Base-by-base conservation (phyloP, 2,113 vertebrate species). In the Bagarius yarrelli region DNA sequence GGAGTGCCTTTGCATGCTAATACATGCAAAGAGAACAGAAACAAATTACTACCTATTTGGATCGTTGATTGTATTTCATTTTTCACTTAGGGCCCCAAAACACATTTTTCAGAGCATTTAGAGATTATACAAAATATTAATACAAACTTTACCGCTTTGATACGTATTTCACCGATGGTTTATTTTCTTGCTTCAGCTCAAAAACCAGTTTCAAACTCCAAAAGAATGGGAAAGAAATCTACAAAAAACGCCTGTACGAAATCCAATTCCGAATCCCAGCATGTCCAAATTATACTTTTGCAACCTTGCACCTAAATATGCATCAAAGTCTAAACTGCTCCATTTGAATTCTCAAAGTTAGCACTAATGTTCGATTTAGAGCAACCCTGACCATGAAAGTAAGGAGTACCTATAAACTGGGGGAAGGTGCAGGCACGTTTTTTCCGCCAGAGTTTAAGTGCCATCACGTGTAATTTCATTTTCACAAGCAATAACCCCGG, bases 11-110 rank as follows among this genome's bases (percentile, higher is more conserved):
- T 87, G 91, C 90, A 90, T 92, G 89, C 88, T 91, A 92, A 91
- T 91, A 91, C 87, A 61, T 85, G 86, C 85, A 89, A 84, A 83
- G 81, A 90, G 88, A 87, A 85, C 88, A 87, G 78, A 81, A 89
- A 81, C 90, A 91, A 90, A 91, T 92, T 89, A 91, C 89, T 89
- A 87, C 88, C 88, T 89, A 91, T 92, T 91, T 91, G 90, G 82
- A 90, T 89, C 86, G 82, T 86, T 70, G 71, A 88, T 88, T 89
- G 91, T 93, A 91, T 79, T 91, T 88, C 88, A 91, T 92, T 88
- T 91, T 90, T 91, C 89, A 90, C 89, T 88, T 89, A 84, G 82
- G 88, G 57, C 79, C 87, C n/a, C 87, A 73, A 80, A 86, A 88
- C 88, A 89, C 82, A 88, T 83, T 60, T 81, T 89, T 77, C 32